Base-by-base conservation (phyloP, 2,888 invertebrate species). In the Lymantria monacha region DNA sequence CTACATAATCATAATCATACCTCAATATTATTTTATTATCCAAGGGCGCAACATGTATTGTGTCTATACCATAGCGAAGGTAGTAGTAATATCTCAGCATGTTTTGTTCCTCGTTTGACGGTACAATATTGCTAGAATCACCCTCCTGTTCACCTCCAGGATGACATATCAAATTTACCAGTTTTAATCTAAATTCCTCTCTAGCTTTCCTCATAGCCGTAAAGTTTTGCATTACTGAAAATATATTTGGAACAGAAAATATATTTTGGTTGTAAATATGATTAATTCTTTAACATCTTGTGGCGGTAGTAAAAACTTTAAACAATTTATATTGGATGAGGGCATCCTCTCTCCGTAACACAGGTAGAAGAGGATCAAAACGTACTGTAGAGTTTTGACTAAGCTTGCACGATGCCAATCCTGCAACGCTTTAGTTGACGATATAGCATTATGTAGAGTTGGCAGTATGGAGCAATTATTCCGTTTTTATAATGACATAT, bases 31-130 rank as follows among this genome's bases (percentile, higher is more conserved):
- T 94, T 68, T 92, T 92, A 50, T 93, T 92, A 72, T 96, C 96
- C 76, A 98, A 92, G 1, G 97, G 95, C 0, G 97, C 96, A 0
- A 98, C 96, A 76, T 97, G 96, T 58, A 95, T 94, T 3, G 97
- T 97, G 75, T 97, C 97, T 42, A 98, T 95, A 0, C 98, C 98
- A 79, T 97, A 95, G 70, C 95, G 95, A 44, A 98, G 94, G 73
- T 97, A 98, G 81, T 97, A 97, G 79, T 97, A 97, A 83, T 98
- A 98, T 58, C 97, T 93, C 46, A 96, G 81, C 69, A 95, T 83
- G 75, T 96, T 94, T 63, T 93, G 93, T 72, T 96, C 95, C 42
- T 93, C 92, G 1, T 92, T 90, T 30, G 93, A 92, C 10, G 94
- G 94, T 65, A 94, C 92, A 42, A 83, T 71, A 41, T 83, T 76